These are phyloP conservation scores for Drosophila gaucha DNA, from an alignment of 2,888 invertebrate species.

Conservation along the genomic window DNA sequence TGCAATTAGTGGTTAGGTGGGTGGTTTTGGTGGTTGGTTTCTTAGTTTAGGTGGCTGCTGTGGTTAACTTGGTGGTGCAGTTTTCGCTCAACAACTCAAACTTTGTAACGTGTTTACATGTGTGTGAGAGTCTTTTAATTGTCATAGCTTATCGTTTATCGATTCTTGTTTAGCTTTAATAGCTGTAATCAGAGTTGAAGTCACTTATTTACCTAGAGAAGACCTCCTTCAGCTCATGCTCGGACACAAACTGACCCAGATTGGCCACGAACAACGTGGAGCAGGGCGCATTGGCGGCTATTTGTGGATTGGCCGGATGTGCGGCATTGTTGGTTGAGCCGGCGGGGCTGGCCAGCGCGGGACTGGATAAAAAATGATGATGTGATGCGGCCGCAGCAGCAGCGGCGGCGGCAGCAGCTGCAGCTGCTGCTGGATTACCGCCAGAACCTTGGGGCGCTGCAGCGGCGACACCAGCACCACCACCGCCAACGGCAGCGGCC, in stretches of 20 bases:
- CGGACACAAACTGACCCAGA: constrained; percentile 98
- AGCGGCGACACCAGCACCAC: constrained; percentile 84
- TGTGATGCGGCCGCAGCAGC: constrained; percentile 83
- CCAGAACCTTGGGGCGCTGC: constrained; percentile 67
- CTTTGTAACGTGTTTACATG: constrained; percentile 24
- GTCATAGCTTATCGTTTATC: constrained; percentile 13
- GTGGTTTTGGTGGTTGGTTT: constrained; percentile 5
- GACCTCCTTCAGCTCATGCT: constrained; percentile 99
- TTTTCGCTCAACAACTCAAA: constrained; percentile 46
- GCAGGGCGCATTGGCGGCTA: constrained; percentile 93
- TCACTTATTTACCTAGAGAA: constrained; percentile 93
- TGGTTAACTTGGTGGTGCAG: constrained; percentile 39
- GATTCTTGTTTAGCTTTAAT: constrained; percentile 3
- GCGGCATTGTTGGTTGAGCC: constrained; percentile 87
- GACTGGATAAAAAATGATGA: constrained; percentile 96
- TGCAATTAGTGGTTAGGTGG: constrained; percentile 17
- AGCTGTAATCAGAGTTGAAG: neutral
- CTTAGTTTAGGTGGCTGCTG: constrained; percentile 25
- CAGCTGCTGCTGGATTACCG: constrained; percentile 54
- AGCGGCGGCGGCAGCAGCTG: constrained; percentile 64
- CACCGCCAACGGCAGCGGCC: constrained; percentile 80
- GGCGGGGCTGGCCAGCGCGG: constrained; percentile 94
- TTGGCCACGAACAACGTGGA: constrained; percentile 99
- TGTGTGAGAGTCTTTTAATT: constrained; percentile 12
- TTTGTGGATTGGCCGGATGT: constrained; percentile 85